A percentile compares a stretch with the other conserved stretches of the same genome.
phyloP scores from a whole-genome alignment of 2,888 invertebrate species.

The Sycophila texana region DNA sequence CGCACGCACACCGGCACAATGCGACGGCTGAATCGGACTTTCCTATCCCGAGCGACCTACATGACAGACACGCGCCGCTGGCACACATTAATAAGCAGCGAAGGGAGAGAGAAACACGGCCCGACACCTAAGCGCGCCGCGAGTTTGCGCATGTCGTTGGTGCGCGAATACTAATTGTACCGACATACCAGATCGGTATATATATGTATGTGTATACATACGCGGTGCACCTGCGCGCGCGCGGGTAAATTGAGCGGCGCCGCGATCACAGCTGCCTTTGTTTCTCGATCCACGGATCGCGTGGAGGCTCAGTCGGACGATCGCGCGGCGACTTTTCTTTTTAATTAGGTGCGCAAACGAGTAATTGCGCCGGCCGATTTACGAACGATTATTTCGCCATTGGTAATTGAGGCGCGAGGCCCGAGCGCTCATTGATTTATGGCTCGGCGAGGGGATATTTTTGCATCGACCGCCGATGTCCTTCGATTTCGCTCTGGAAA shows the following conservation, averaged over 20 bases:
- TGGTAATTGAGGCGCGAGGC: conserved; percentile 23
- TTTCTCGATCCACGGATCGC: not conserved
- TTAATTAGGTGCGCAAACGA: conserved; percentile 13
- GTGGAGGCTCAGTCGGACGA: not conserved
- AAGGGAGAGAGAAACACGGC: too few relatives aligned
- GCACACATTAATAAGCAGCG: conserved; percentile 69
- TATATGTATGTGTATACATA: not conserved
- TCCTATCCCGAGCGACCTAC: conserved; percentile 56
- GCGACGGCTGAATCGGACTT: not conserved
- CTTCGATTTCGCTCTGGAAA: conserved; percentile 24
- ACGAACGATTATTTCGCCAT: conserved; percentile 24
- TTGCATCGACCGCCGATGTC: conserved; percentile 6
- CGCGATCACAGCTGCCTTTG: conserved; percentile 16
- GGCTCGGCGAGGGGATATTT: not conserved
- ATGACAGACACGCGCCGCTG: conserved; percentile 68
- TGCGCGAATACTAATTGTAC: not conserved
- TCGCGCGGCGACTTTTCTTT: conserved; percentile 19
- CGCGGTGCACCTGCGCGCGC: conserved; percentile 10
- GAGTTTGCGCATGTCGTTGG: not conserved
- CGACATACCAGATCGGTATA: conserved; percentile 4
- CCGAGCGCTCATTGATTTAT: conserved; percentile 2
- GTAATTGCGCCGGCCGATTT: conserved; percentile 31
- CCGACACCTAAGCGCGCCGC: not conserved
- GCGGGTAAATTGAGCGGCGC: not conserved
- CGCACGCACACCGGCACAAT: not conserved